Percentiles rank a stretch among this genome's conserved stretches.
These are phyloP conservation scores for Agrypnia vestita DNA, from an alignment of 1,140 invertebrate genomes.

Conservation along the genomic window DNA sequence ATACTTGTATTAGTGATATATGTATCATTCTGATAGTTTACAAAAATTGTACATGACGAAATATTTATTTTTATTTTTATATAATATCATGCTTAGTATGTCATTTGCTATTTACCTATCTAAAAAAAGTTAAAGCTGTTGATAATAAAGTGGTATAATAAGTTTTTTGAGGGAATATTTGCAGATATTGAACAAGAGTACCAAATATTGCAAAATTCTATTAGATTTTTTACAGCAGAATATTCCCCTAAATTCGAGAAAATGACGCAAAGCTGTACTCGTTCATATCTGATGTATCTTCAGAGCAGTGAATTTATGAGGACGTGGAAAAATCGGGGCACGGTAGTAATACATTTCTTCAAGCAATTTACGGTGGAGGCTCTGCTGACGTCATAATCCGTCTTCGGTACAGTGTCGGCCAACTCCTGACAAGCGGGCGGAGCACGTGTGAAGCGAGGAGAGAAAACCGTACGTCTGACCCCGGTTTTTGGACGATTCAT, in stretches of 20 bases:
- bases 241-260: slow-evolving; percentile 2
- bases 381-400: slow-evolving; percentile 39
- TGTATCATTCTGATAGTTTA: too few relatives aligned
- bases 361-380: slow-evolving; percentile 16
- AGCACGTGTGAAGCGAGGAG: slow-evolving; percentile 2
- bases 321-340: neutral
- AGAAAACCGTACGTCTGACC: slow-evolving; percentile 6
- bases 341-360: slow-evolving; percentile 19
- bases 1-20: too few relatives aligned
- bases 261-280: slow-evolving; percentile 28
- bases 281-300: slow-evolving; percentile 39
- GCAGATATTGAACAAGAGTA: too few relatives aligned
- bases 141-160: too few relatives aligned
- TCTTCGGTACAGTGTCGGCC: slow-evolving; percentile 26
- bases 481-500: too few relatives aligned
- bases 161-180: too few relatives aligned
- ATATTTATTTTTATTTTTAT: too few relatives aligned
- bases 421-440: slow-evolving; percentile 3
- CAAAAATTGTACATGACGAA: too few relatives aligned
- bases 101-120: too few relatives aligned
- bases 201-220: too few relatives aligned
- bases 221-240: neutral
- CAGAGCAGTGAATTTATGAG: slow-evolving; percentile 16
- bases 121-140: too few relatives aligned
- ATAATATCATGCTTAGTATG: too few relatives aligned